These are phyloP conservation scores for Drosophila multiciliata DNA, from an alignment of 2,888 invertebrate species.

Conservation along the genomic window DNA sequence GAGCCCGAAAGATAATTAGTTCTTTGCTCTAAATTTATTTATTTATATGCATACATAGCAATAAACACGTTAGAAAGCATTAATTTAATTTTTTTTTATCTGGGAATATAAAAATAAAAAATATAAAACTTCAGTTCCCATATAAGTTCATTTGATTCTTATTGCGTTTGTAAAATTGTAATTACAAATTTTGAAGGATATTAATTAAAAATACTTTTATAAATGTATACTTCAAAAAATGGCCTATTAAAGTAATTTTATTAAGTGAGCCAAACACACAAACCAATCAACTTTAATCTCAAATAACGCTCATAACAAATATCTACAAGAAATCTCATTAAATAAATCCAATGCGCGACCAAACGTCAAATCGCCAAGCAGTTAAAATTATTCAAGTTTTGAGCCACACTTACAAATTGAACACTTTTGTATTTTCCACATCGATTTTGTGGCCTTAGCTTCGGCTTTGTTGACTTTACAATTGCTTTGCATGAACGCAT, in stretches of 20 bases:
- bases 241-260: neutral
- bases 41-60: neutral
- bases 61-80: neutral
- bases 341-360: constrained; percentile 21
- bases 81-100: neutral
- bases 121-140: neutral
- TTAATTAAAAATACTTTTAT: neutral
- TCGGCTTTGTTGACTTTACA: constrained; percentile 61
- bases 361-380: constrained; percentile 51
- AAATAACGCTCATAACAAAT: constrained; percentile 10
- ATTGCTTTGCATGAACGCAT: constrained; percentile 71
- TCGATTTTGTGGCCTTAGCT: constrained; percentile 62
- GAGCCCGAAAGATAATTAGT: neutral
- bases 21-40: neutral
- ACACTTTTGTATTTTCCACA: constrained; percentile 40
- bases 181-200: neutral
- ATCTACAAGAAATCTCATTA: neutral
- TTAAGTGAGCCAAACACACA: neutral
- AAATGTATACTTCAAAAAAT: neutral
- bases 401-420: constrained; percentile 27
- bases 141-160: neutral
- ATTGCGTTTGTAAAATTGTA: fast-evolving
- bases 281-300: constrained; percentile 4
- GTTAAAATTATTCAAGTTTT: constrained; percentile 56
- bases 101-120: neutral